These are phyloP conservation scores for Dioctria rufipes DNA, from an alignment of 2,888 invertebrate genomes.

Conservation along the genomic window DNA sequence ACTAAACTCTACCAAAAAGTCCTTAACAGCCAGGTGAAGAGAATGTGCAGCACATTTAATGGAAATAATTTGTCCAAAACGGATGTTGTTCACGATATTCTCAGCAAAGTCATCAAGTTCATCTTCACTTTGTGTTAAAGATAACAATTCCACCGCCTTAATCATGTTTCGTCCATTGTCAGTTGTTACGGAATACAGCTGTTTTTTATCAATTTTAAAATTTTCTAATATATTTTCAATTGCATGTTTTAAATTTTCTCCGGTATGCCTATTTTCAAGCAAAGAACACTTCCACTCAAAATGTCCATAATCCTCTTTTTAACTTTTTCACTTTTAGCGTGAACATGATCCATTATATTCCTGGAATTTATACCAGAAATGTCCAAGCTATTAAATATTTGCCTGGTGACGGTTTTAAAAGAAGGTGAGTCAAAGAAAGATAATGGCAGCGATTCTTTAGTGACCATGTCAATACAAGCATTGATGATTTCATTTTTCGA, in stretches of 20 bases:
- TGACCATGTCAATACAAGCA: too few relatives aligned
- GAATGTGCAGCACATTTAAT: neutral
- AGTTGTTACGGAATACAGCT: neutral
- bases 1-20: neutral
- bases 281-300: too few relatives aligned
- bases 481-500: too few relatives aligned
- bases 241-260: neutral
- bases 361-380: too few relatives aligned
- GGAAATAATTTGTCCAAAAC: neutral
- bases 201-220: neutral
- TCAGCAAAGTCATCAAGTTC: neutral
- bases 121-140: neutral
- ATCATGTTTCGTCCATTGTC: slow-evolving; percentile 8
- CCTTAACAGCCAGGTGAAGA: neutral
- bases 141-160: neutral
- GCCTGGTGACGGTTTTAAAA: too few relatives aligned
- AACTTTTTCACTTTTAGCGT: too few relatives aligned
- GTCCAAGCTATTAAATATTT: too few relatives aligned
- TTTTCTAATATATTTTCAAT: neutral
- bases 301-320: too few relatives aligned
- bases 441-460: too few relatives aligned
- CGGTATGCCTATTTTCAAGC: neutral
- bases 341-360: too few relatives aligned
- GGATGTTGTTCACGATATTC: too few relatives aligned
- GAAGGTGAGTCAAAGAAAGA: too few relatives aligned